Percentiles rank a stretch among this genome's conserved stretches.
phyloP scores from a whole-genome alignment of 1,140 invertebrate species.

The Popillia japonica region DNA sequence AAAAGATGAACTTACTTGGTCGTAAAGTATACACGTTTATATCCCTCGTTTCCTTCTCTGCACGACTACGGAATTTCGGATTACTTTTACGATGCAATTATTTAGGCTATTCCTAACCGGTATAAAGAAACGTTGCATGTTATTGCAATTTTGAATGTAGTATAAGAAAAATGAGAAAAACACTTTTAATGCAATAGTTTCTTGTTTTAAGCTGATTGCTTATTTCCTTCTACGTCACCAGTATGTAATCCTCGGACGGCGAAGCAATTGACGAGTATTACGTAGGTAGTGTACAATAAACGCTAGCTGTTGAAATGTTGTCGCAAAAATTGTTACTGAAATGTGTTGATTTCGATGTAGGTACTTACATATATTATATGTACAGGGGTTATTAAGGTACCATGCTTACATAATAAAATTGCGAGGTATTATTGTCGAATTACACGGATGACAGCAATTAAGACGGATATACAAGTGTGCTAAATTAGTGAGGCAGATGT shows the following conservation, averaged over 20 bases:
- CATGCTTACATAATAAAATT: no score
- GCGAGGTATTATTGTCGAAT: no score
- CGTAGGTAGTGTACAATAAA: neutral
- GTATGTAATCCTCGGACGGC: neutral
- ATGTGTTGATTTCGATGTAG: no score
- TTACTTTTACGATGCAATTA: slow-evolving; percentile 24
- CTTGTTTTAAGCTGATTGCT: slow-evolving; percentile 23
- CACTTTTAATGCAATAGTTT: slow-evolving; percentile 34
- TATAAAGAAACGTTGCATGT: neutral
- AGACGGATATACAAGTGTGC: no score
- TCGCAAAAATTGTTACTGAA: no score
- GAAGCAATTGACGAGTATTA: neutral
- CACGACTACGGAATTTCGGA: neutral
- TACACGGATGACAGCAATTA: no score
- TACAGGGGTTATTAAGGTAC: no score
- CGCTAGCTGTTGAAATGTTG: neutral
- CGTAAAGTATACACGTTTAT: slow-evolving; percentile 3
- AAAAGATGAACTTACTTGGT: slow-evolving; percentile 6
- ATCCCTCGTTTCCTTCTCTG: neutral
- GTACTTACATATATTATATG: no score
- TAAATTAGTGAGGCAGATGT: no score
- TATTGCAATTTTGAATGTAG: neutral
- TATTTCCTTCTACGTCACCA: slow-evolving; percentile 22
- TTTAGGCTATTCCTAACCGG: neutral
- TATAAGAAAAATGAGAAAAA: slow-evolving; percentile 26